Conservation (phyloP, 2,888 invertebrate species). For the Polylopha cassiicola region DNA sequence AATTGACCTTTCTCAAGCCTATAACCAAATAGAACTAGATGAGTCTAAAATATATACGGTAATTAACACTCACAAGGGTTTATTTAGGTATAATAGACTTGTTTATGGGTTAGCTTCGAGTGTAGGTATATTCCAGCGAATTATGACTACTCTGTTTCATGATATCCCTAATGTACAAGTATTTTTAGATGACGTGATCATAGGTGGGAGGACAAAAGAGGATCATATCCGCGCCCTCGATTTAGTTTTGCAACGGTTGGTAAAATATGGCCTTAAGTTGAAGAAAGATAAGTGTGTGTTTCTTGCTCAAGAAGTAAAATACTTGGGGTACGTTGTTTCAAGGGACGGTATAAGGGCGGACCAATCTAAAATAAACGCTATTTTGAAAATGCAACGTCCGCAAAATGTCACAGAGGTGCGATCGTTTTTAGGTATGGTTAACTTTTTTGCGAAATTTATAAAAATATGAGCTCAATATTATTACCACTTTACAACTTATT, state of each 20-base stretch:
- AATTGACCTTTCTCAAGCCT: constrained; percentile 8
- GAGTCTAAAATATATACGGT: constrained; percentile 1
- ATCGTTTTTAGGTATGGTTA: background rate
- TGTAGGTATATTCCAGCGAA: background rate
- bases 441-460: background rate
- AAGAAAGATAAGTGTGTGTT: background rate
- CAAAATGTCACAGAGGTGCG: background rate
- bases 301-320: background rate
- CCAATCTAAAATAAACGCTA: background rate
- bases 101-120: constrained; percentile 2
- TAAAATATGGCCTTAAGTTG: background rate
- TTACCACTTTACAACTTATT: background rate
- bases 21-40: constrained; percentile 3
- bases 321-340: background rate
- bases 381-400: background rate
- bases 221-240: background rate
- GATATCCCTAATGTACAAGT: background rate
- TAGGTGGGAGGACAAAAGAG: background rate
- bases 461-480: background rate
- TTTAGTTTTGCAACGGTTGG: background rate
- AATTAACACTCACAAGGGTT: constrained; percentile 9
- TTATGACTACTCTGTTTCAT: no score
- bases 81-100: constrained; percentile 1
- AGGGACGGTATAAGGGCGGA: background rate
- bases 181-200: background rate